Evolutionary conservation across 2,113 vertebrate species (phyloP).

Genomic region (Gobius niger): DNA sequence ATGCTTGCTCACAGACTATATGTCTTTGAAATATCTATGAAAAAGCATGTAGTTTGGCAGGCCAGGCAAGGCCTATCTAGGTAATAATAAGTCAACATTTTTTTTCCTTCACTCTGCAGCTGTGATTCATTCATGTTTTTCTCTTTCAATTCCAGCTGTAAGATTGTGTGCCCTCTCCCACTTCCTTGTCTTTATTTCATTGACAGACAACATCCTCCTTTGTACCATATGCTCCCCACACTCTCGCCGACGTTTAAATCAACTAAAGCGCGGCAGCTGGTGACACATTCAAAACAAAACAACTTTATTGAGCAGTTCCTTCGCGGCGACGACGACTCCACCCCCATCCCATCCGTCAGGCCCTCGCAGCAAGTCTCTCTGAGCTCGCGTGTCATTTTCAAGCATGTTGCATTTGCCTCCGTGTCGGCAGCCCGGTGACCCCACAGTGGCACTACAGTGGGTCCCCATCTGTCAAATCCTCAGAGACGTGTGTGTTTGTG

Average conservation of each 20-base stretch:
- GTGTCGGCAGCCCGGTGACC: slow-evolving; percentile 66
- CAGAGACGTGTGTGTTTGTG: too few species aligned
- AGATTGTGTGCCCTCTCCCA: slow-evolving; percentile 11
- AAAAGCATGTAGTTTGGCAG: too few species aligned
- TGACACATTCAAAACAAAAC: slow-evolving; percentile 52
- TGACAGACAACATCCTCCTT: slow-evolving; percentile 40
- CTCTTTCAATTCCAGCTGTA: slow-evolving; percentile 10
- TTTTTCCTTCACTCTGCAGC: neutral
- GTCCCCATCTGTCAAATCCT: slow-evolving; percentile 67
- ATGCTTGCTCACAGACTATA: too few species aligned
- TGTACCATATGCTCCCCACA: slow-evolving; percentile 53
- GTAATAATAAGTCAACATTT: neutral
- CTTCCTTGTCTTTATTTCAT: neutral
- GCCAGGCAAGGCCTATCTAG: too few species aligned
- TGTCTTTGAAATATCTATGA: too few species aligned
- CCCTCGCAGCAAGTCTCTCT: slow-evolving; percentile 22
- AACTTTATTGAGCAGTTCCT: slow-evolving; percentile 64
- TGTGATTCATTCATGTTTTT: slow-evolving; percentile 8
- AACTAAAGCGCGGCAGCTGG: slow-evolving; percentile 49
- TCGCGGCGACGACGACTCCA: slow-evolving; percentile 20
- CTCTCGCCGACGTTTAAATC: slow-evolving; percentile 34
- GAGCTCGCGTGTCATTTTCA: neutral
- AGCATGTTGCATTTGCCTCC: slow-evolving; percentile 26
- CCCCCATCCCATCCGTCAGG: slow-evolving; percentile 48
- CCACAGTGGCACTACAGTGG: slow-evolving; percentile 58